Evolutionary conservation across 2,797 vertebrate species (phyloP).

Genomic region (Apodemus agrarius): DNA sequence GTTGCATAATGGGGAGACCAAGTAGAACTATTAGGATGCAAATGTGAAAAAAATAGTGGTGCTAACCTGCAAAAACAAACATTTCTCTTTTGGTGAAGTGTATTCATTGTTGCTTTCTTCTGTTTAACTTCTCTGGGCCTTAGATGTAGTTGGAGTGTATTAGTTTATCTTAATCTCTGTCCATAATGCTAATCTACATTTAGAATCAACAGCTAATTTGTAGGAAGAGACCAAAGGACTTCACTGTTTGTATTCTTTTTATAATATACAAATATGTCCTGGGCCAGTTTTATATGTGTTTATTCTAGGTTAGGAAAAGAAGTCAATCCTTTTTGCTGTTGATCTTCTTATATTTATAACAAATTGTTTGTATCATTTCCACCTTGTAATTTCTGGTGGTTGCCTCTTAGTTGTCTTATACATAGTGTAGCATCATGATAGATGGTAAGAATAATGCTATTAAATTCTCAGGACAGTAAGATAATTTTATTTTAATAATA

Average conservation of each 20-base stretch:
- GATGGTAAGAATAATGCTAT: not conserved
- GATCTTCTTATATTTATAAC: slow-evolving; percentile 48
- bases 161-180: slow-evolving; percentile 81
- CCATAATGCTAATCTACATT: slow-evolving; percentile 69
- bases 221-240: slow-evolving; percentile 70
- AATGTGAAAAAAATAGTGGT: slow-evolving; percentile 81
- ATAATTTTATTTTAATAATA: not conserved
- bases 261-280: slow-evolving; percentile 71
- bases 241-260: slow-evolving; percentile 81
- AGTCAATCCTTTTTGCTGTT: slow-evolving; percentile 6
- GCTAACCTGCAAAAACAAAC: slow-evolving; percentile 87
- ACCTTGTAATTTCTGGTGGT: not conserved
- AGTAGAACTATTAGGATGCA: slow-evolving; percentile 88
- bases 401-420: not conserved
- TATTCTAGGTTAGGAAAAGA: not conserved
- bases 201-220: slow-evolving; percentile 75
- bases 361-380: not conserved
- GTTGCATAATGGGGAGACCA: slow-evolving; percentile 89
- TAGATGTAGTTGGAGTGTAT: slow-evolving; percentile 82
- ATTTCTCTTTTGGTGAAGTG: slow-evolving; percentile 84
- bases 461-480: not conserved
- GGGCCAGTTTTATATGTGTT: slow-evolving; percentile 60
- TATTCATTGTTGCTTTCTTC: slow-evolving; percentile 87
- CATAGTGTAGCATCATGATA: not conserved
- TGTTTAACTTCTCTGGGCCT: slow-evolving; percentile 86